A percentile compares a stretch with the other conserved stretches of the same genome.
Conservation (phyloP, 2,797 vertebrate genomes). For the Enteromius fasciolatus region DNA sequence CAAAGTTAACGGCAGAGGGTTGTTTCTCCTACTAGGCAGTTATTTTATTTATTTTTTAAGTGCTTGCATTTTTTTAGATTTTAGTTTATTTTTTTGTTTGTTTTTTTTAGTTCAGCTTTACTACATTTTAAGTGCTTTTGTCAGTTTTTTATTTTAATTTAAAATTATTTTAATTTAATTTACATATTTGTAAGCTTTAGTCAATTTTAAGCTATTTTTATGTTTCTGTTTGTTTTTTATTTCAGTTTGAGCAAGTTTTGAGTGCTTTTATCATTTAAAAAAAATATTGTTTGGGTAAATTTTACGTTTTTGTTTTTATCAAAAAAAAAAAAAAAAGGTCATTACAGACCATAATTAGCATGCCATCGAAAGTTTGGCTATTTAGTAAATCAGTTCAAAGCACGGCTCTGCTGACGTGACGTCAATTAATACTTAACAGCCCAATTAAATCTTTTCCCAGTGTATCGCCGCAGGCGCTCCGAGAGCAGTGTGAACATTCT, state of each 20-base stretch:
- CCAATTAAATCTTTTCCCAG: slow-evolving; percentile 71
- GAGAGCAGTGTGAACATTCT: slow-evolving; percentile 78
- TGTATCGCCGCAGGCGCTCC: slow-evolving; percentile 68
- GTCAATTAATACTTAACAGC: slow-evolving; percentile 75
- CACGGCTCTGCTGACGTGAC: slow-evolving; percentile 69
- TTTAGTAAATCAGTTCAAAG: slow-evolving; percentile 68
- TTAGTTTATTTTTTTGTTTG: no score
- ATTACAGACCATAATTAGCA: slow-evolving; percentile 62
- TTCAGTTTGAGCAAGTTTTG: neutral
- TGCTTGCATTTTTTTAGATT: neutral
- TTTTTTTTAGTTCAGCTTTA: neutral
- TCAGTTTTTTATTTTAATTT: neutral
- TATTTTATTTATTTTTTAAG: no score
- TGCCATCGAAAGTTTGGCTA: slow-evolving; percentile 64
- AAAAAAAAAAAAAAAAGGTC: no score
- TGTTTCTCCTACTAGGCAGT: neutral
- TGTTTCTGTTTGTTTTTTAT: neutral
- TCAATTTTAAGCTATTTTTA: neutral
- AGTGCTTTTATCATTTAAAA: neutral
- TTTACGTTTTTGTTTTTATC: no score
- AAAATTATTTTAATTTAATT: neutral
- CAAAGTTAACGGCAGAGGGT: neutral
- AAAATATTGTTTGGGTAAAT: no score
- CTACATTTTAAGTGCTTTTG: neutral
- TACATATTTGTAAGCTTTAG: neutral